Conservation (phyloP, 2,797 vertebrate species). For the Lerista edwardsae region DNA sequence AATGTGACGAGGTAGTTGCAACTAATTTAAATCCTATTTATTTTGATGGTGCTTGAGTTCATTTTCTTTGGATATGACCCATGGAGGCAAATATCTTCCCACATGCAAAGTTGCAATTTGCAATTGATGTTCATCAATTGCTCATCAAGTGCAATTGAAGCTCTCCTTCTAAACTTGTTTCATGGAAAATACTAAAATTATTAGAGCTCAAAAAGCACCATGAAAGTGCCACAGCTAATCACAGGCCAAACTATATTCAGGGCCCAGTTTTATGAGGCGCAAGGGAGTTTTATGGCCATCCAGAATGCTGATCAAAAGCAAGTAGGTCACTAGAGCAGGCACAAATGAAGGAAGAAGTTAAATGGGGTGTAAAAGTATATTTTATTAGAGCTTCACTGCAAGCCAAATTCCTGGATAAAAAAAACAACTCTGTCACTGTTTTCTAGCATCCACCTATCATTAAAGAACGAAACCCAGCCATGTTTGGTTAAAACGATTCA, state of each 20-base stretch:
- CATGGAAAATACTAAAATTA: background rate
- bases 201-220: background rate
- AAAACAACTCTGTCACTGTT: slow-evolving; percentile 20
- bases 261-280: background rate
- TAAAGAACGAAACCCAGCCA: slow-evolving; percentile 41
- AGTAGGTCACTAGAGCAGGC: background rate
- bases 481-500: slow-evolving; percentile 49
- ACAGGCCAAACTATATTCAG: background rate
- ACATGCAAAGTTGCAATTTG: slow-evolving; percentile 7
- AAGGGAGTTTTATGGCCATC: background rate
- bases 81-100: background rate
- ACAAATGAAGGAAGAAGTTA: slow-evolving; percentile 11
- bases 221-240: slow-evolving; percentile 23
- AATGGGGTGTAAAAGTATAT: slow-evolving; percentile 13
- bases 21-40: no score
- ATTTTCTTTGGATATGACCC: no score
- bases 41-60: no score
- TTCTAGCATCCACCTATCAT: slow-evolving; percentile 45
- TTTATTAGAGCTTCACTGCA: slow-evolving; percentile 21
- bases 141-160: background rate
- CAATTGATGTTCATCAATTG: no score
- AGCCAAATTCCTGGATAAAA: background rate
- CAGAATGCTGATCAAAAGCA: slow-evolving; percentile 6
- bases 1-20: no score
- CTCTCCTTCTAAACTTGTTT: background rate